phyloP scores from a whole-genome alignment of 2,888 invertebrate genomes.

The Phymatocera aterrima region DNA sequence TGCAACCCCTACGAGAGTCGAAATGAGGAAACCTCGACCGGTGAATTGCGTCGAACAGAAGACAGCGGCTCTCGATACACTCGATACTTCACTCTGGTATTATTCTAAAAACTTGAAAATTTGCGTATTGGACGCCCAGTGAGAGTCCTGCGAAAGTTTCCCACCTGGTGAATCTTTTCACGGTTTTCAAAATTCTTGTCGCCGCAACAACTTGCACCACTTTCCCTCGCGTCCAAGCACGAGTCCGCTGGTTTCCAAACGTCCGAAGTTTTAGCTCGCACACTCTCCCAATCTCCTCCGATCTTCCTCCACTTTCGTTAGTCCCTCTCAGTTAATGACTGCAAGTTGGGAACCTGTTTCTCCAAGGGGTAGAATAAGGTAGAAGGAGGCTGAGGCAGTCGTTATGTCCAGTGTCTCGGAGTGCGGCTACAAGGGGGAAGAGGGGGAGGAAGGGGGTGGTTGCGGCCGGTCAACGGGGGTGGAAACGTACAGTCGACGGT shows the following conservation, averaged over 20 bases:
- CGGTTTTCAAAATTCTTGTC: background rate
- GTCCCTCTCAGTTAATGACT: constrained; percentile 26
- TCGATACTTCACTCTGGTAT: no score
- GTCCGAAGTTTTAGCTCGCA: background rate
- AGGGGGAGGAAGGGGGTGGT: constrained; percentile 65
- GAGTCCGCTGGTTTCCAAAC: background rate
- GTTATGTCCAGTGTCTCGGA: constrained; percentile 73
- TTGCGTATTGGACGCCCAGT: no score
- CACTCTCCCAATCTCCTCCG: background rate
- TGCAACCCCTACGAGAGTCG: background rate
- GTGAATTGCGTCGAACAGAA: no score
- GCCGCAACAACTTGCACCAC: background rate
- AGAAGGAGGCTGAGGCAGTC: constrained; percentile 60
- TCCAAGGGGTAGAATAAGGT: constrained; percentile 69
- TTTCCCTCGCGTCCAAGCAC: background rate
- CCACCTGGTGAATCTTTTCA: background rate
- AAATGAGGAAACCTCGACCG: background rate
- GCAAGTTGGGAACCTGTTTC: constrained; percentile 66
- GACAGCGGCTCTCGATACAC: no score
- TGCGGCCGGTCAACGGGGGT: constrained; percentile 70
- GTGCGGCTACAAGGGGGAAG: constrained; percentile 65
- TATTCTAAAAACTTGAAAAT: no score
- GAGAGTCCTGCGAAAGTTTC: no score
- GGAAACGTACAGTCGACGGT: constrained; percentile 60
- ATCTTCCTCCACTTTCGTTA: background rate